Evolutionary conservation across 2,797 vertebrate species (phyloP).

Genomic region (Diplodus sargus): DNA sequence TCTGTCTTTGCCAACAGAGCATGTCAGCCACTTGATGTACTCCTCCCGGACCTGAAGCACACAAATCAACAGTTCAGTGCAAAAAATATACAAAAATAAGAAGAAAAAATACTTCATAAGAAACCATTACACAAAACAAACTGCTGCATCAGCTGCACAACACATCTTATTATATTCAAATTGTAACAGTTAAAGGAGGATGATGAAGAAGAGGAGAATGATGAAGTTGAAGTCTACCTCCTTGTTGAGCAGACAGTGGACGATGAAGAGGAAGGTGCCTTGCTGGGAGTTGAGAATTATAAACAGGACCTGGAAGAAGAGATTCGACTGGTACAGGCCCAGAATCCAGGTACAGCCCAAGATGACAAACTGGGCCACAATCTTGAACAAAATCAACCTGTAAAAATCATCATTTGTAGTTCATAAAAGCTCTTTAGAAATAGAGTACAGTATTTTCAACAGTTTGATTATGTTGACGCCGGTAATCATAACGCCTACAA

Average conservation of each 20-base stretch:
- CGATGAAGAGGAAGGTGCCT: constrained; percentile 81
- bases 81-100: background rate
- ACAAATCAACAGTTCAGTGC: background rate
- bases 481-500: too few species aligned
- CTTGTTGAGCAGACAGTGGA: constrained; percentile 81
- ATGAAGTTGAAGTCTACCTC: constrained; percentile 65
- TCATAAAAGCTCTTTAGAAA: background rate
- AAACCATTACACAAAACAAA: background rate
- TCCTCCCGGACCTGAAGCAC: constrained; percentile 60
- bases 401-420: background rate
- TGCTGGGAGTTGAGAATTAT: constrained; percentile 83
- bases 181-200: too few species aligned
- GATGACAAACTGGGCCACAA: constrained; percentile 80
- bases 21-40: constrained; percentile 63
- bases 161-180: background rate
- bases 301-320: constrained; percentile 76
- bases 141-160: background rate
- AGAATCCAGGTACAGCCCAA: constrained; percentile 82
- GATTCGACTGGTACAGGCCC: constrained; percentile 73
- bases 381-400: constrained; percentile 81
- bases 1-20: constrained; percentile 33
- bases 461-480: background rate
- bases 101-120: background rate
- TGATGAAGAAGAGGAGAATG: background rate
- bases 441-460: background rate